phyloP scores from a whole-genome alignment of 92 coral and sea anemone species.

The Meandrina meandrites region DNA sequence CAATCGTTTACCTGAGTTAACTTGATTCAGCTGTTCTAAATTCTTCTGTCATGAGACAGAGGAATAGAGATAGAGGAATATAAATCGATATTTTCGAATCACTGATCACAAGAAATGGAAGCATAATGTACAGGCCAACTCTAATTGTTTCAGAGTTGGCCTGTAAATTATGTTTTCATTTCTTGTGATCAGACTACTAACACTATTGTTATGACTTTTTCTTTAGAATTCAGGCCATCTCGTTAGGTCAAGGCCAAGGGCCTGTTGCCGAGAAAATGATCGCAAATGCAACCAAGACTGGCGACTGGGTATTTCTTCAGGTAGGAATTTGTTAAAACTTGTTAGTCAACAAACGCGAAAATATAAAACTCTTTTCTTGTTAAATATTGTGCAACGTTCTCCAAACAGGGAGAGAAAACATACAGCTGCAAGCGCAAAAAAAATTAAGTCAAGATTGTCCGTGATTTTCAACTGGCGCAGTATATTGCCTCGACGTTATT shows the following conservation, averaged over 20 bases:
- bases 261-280: constrained; percentile 99
- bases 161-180: too few relatives aligned
- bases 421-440: too few relatives aligned
- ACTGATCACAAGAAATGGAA: too few relatives aligned
- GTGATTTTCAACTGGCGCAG: too few relatives aligned
- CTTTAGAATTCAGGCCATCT: constrained; percentile 93
- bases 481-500: neutral
- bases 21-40: neutral
- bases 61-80: too few relatives aligned
- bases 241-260: constrained; percentile 99
- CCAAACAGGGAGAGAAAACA: neutral
- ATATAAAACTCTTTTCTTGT: neutral
- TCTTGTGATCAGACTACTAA: neutral
- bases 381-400: neutral
- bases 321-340: constrained; percentile 31
- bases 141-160: too few relatives aligned
- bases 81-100: too few relatives aligned
- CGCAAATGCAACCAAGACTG: constrained; percentile 88
- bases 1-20: neutral
- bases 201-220: neutral
- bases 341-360: neutral
- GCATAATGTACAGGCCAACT: too few relatives aligned
- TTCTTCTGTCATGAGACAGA: neutral
- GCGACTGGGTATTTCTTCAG: constrained; percentile 99
- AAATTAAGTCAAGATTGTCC: too few relatives aligned